These are phyloP conservation scores for Teleiodes luculella DNA, from an alignment of 2,888 invertebrate genomes.

Conservation along the genomic window DNA sequence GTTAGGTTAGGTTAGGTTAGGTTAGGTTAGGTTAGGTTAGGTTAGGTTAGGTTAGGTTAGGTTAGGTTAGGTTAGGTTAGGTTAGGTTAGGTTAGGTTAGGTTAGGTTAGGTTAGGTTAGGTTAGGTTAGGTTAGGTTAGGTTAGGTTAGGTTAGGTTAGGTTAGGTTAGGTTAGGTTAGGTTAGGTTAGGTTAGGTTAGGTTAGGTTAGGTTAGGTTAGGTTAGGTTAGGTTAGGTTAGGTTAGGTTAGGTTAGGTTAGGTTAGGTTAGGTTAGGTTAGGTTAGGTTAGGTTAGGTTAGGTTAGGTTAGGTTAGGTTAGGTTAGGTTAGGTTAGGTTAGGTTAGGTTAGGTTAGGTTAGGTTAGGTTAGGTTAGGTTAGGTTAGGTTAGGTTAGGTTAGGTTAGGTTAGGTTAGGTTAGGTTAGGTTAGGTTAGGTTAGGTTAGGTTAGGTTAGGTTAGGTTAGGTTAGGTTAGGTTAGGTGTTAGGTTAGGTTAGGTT, in stretches of 20 bases:
- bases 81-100: conserved; percentile 19
- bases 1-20: conserved; percentile 24
- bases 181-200: conserved; percentile 25
- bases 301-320: conserved; percentile 26
- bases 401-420: conserved; percentile 26
- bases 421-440: conserved; percentile 25
- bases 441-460: conserved; percentile 24
- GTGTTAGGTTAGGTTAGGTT: conserved; percentile 25
- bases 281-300: conserved; percentile 26
- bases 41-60: conserved; percentile 26
- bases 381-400: conserved; percentile 28
- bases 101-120: conserved; percentile 25
- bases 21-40: conserved; percentile 24
- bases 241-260: conserved; percentile 27
- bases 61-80: conserved; percentile 20
- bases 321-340: conserved; percentile 27
- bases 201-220: conserved; percentile 27
- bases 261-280: conserved; percentile 25
- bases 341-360: conserved; percentile 24
- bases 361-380: conserved; percentile 26
- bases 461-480: conserved; percentile 25
- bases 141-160: conserved; percentile 24
- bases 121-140: conserved; percentile 25
- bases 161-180: conserved; percentile 18
- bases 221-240: conserved; percentile 26